Percentiles rank a stretch among this genome's conserved stretches.
These are phyloP conservation scores for Polyommatus iphigenia DNA, from an alignment of 2,888 invertebrate species.

Conservation along the genomic window DNA sequence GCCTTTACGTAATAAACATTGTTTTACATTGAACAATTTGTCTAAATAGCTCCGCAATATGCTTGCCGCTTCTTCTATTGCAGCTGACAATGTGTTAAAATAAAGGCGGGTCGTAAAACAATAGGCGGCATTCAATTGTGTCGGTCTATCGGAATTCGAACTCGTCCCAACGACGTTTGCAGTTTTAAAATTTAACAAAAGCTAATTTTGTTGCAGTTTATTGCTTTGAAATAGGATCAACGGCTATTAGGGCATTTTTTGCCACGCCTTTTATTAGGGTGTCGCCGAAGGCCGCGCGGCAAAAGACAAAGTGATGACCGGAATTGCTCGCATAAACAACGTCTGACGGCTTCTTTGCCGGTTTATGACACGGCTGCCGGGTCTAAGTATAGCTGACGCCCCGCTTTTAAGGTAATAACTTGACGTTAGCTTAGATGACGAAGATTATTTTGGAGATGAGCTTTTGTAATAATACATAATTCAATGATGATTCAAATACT, in stretches of 20 bases:
- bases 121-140: conserved; percentile 52
- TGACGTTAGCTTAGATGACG: neutral
- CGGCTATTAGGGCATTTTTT: conserved; percentile 74
- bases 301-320: conserved; percentile 73
- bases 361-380: conserved; percentile 52
- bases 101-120: conserved; percentile 64
- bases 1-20: conserved; percentile 19
- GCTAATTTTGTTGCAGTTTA: conserved; percentile 80
- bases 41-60: conserved; percentile 14
- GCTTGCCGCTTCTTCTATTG: conserved; percentile 41
- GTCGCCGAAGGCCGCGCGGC: conserved; percentile 75
- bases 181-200: conserved; percentile 68
- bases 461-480: neutral
- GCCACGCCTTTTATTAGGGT: conserved; percentile 79
- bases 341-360: conserved; percentile 72
- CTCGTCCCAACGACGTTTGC: conserved; percentile 59
- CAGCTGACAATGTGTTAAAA: conserved; percentile 47
- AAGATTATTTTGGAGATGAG: neutral
- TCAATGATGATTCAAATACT: too few relatives aligned
- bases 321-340: conserved; percentile 74
- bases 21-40: conserved; percentile 29
- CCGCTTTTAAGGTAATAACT: neutral
- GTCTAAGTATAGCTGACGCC: neutral
- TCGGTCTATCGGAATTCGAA: conserved; percentile 50
- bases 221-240: conserved; percentile 76